A percentile compares a stretch with the other conserved stretches of the same genome.
These are phyloP conservation scores for Indicator indicator DNA, from an alignment of 2,113 vertebrate genomes.

Conservation along the genomic window DNA sequence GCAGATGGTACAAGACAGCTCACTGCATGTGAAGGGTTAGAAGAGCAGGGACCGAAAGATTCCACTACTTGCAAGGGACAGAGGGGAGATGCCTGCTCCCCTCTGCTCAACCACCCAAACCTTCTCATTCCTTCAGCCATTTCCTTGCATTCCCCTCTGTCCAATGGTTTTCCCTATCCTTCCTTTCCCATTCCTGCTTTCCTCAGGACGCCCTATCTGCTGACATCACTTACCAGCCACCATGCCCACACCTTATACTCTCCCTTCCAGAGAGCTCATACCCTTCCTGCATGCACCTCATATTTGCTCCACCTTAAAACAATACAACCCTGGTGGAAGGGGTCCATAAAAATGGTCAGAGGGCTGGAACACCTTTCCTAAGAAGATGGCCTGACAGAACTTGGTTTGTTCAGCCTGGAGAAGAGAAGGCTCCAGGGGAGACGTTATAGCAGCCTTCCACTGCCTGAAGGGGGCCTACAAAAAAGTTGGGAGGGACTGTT, in stretches of 20 bases:
- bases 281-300: background rate
- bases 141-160: background rate
- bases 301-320: background rate
- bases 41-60: background rate
- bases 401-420: no score
- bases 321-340: background rate
- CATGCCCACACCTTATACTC: background rate
- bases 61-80: background rate
- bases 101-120: background rate
- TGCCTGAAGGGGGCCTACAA: no score
- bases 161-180: background rate
- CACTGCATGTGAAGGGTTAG: background rate
- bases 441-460: no score
- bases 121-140: background rate
- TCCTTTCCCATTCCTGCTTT: background rate
- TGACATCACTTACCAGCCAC: background rate
- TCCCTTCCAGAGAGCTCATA: background rate
- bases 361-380: no score
- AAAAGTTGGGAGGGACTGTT: no score
- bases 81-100: background rate
- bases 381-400: no score
- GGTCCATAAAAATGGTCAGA: no score
- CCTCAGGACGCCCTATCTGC: background rate
- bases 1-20: background rate
- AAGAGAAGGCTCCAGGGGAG: no score